Evolutionary conservation across 2,888 invertebrate genomes (phyloP), one percentile per base, ranked within the genome.

Genomic region (Temnothorax ravouxi): DNA sequence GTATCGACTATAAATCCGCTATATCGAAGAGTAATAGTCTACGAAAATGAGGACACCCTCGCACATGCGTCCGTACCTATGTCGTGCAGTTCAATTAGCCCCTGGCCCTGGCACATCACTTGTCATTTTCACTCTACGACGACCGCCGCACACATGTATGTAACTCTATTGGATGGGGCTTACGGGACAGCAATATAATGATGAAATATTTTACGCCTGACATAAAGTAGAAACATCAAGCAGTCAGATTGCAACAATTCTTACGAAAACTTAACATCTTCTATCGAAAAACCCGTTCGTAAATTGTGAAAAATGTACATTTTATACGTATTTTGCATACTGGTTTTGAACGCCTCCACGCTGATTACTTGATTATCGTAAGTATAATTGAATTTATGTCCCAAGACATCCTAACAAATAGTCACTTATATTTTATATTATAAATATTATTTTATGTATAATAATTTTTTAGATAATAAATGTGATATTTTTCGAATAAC

Each of bases 51-150:
- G 69, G 54, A 54, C 69, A 56, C 1, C 21, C 54, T 69, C 41
- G 54, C 69, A 4, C 38, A 41, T 6, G 38, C n/a, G 54, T 34
- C 25, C n/a, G 41, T 69, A 54, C 15, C 41, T 54, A 69, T 21
- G 54, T 44, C 54, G 34, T 18, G 69, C 38, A 47, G 56, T 79
- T 79, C 79, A 71, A 79, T 71, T 79, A 71, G 79, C 44, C 13
- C 18, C 56, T n/a, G 25, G 56, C 13, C 18, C 56, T n/a, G 25
- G 56, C 71, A 71, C 56, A 71, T 79, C 79, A 79, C 56, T 79
- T 79, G 77, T 79, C 79, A 79, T 79, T 69, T 79, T 71, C 79
- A 71, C 79, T 79, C 56, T 44, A 59, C 11, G 44, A 56, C 21
- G 56, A 79, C 21, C 56, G 44, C 59, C 44, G 79, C 18, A 34